Percentiles rank a stretch among this genome's conserved stretches.
These are phyloP conservation scores for Dascyllus trimaculatus DNA, from an alignment of 2,113 vertebrate genomes.

Conservation along the genomic window DNA sequence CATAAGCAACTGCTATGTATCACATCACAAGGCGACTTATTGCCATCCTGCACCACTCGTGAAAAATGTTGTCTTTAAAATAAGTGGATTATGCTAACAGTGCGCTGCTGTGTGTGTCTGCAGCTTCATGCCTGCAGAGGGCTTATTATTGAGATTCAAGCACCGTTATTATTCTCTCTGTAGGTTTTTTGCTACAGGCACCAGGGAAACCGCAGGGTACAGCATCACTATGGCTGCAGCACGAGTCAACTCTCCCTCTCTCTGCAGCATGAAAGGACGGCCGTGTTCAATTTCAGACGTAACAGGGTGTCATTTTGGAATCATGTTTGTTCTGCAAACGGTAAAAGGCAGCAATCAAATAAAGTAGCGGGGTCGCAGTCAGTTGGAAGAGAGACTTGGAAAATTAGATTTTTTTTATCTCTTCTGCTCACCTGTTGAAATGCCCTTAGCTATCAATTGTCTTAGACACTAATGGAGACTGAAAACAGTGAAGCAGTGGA, in stretches of 20 bases:
- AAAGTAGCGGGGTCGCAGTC: not conserved
- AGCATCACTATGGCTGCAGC: not conserved
- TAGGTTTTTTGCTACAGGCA: not conserved
- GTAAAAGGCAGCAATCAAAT: not conserved
- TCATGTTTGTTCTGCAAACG: not conserved
- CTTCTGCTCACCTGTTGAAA: too few species aligned
- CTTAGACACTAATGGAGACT: too few species aligned
- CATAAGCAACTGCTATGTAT: not conserved
- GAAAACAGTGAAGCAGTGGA: too few species aligned
- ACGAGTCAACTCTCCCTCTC: not conserved
- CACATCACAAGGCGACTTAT: not conserved
- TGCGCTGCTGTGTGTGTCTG: not conserved
- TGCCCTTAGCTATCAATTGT: not conserved
- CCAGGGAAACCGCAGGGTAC: not conserved
- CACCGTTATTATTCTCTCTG: conserved; percentile 34
- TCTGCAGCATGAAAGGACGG: not conserved
- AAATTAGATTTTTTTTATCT: not conserved
- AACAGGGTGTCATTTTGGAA: not conserved
- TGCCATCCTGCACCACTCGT: not conserved
- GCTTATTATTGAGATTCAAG: not conserved
- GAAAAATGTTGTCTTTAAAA: not conserved
- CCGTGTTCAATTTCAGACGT: not conserved
- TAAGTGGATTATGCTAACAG: not conserved
- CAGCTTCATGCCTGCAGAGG: not conserved
- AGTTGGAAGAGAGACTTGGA: not conserved